Conservation (phyloP, 2,888 invertebrate genomes). For the Reticulitermes lucifugus region DNA sequence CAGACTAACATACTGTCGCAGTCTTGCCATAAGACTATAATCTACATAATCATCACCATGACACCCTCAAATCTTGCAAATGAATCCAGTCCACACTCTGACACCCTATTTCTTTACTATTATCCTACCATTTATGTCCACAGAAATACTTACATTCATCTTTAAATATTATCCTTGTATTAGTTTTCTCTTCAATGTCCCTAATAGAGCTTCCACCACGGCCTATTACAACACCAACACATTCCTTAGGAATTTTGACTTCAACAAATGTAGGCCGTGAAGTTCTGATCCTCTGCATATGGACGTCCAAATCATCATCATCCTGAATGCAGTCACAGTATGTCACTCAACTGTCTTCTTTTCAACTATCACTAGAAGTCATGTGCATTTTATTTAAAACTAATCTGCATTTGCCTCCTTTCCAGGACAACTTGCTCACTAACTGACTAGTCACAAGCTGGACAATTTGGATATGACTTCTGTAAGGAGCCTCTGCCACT, state of each 20-base stretch:
- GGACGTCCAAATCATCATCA: conserved; percentile 54
- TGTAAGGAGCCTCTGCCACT: too few species aligned
- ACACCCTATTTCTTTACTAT: conserved; percentile 57
- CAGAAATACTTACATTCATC: conserved; percentile 58
- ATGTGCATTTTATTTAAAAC: too few species aligned
- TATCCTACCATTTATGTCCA: conserved; percentile 46
- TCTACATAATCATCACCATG: too few species aligned
- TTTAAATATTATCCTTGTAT: conserved; percentile 70
- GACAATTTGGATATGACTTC: too few species aligned
- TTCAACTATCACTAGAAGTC: too few species aligned
- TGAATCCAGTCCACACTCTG: background rate
- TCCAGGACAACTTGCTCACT: too few species aligned
- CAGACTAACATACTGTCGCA: background rate
- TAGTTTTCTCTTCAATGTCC: conserved; percentile 78
- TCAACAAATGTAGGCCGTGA: conserved; percentile 53
- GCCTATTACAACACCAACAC: conserved; percentile 66
- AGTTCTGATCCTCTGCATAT: conserved; percentile 48
- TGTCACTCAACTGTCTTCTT: too few species aligned
- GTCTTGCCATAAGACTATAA: background rate
- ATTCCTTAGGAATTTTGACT: conserved; percentile 60
- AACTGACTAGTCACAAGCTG: too few species aligned
- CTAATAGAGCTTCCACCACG: conserved; percentile 82
- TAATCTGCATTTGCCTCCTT: too few species aligned
- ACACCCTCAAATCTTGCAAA: background rate
- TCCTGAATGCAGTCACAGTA: conserved; percentile 34